Evolutionary conservation across 2,113 vertebrate species (phyloP).

Genomic region (Silurus meridionalis): DNA sequence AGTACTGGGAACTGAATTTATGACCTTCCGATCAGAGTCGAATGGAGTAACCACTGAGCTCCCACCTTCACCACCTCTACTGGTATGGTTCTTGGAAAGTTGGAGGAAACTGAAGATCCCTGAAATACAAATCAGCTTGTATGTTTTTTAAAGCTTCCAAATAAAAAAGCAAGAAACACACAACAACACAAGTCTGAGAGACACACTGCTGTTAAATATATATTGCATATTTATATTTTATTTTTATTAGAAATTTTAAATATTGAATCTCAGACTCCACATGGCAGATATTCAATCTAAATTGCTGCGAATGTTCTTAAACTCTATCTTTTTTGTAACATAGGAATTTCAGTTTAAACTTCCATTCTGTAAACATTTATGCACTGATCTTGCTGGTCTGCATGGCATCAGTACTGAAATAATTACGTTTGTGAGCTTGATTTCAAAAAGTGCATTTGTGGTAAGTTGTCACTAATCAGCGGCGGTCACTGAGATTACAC

Average conservation of each 20-base stretch:
- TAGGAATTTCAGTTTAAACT: not conserved
- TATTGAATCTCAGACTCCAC: not conserved
- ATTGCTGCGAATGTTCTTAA: not conserved
- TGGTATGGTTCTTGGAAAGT: too few relatives aligned
- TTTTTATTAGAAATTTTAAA: not conserved
- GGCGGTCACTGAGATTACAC: conserved; percentile 5
- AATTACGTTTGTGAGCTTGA: not conserved
- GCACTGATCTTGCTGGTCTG: not conserved
- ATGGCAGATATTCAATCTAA: not conserved
- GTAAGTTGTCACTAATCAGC: conserved; percentile 9
- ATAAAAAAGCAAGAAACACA: too few relatives aligned
- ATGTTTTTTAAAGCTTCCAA: too few relatives aligned
- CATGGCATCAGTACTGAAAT: not conserved
- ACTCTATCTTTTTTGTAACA: not conserved
- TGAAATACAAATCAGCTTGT: too few relatives aligned
- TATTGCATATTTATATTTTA: not conserved
- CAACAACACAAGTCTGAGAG: not conserved
- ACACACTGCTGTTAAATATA: not conserved
- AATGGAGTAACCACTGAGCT: too few relatives aligned
- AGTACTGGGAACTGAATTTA: too few relatives aligned
- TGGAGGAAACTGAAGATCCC: too few relatives aligned
- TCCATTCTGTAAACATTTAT: conserved; percentile 1
- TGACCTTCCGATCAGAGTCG: too few relatives aligned
- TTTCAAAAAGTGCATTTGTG: not conserved
- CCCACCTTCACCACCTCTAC: too few relatives aligned